Conservation (phyloP, 2,888 invertebrate species). For the Empis stercorea region DNA sequence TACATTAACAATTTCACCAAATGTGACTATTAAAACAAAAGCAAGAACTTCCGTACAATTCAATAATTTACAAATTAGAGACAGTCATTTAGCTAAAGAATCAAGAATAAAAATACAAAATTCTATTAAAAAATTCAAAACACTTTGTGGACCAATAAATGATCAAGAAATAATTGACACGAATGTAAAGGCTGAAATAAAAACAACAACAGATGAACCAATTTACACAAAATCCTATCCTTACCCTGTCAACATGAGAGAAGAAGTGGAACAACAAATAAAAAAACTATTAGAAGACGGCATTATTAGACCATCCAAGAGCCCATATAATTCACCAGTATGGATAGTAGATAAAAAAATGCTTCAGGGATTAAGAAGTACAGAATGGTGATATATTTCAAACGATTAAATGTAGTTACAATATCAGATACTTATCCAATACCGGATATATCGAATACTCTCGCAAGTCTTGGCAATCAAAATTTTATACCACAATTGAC, state of each 20-base stretch:
- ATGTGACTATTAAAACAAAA: no score
- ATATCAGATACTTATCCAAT: conserved; percentile 5
- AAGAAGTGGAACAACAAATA: conserved; percentile 24
- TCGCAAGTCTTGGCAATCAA: conserved; percentile 11
- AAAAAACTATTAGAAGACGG: conserved; percentile 20
- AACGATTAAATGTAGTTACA: conserved; percentile 9
- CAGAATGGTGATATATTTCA: conserved; percentile 14
- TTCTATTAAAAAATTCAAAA: no score
- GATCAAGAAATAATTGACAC: not conserved
- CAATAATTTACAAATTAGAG: no score
- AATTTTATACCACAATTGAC: conserved; percentile 6
- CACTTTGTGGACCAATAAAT: no score
- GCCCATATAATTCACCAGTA: conserved; percentile 18
- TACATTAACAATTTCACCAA: no score
- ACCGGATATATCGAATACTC: conserved; percentile 7
- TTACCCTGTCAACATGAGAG: conserved; percentile 23
- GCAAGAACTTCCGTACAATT: no score
- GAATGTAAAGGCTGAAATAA: conserved; percentile 2
- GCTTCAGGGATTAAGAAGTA: conserved; percentile 13
- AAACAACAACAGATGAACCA: conserved; percentile 12
- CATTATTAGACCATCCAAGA: conserved; percentile 21
- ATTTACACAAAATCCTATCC: conserved; percentile 24
- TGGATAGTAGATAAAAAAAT: conserved; percentile 16
- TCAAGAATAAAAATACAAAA: no score
- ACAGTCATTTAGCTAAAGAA: no score